Evolutionary conservation across 2,888 invertebrate species (phyloP).

Genomic region (Apocheima hispidaria): DNA sequence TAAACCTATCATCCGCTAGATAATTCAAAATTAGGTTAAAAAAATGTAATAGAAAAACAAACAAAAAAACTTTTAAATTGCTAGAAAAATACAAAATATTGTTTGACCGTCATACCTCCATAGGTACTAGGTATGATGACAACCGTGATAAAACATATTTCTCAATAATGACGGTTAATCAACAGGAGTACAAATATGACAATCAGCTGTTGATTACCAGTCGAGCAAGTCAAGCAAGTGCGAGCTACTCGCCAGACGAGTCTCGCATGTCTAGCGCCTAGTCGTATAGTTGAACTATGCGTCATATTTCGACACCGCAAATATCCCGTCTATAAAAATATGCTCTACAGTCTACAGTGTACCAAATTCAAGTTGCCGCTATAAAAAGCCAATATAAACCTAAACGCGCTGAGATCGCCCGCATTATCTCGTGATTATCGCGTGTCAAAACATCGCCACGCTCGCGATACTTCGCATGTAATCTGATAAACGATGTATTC

Average conservation of each 20-base stretch:
- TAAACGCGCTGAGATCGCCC: constrained; percentile 83
- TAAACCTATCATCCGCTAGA: too few species aligned
- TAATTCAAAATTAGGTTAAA: too few species aligned
- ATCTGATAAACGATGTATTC: constrained; percentile 87
- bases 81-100: background rate
- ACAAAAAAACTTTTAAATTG: too few species aligned
- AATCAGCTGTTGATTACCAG: constrained; percentile 50
- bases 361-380: constrained; percentile 67
- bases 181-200: constrained; percentile 25
- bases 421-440: constrained; percentile 87
- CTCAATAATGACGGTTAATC: background rate
- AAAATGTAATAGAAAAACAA: too few species aligned
- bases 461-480: constrained; percentile 87
- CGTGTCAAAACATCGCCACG: constrained; percentile 87
- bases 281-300: constrained; percentile 47
- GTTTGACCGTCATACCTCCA: background rate
- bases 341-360: too few species aligned
- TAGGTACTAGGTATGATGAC: too few species aligned
- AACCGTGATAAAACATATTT: background rate
- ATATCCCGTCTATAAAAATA: constrained; percentile 69
- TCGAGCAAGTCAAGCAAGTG: constrained; percentile 19
- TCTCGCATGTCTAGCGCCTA: constrained; percentile 40
- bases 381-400: constrained; percentile 85
- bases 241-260: constrained; percentile 33
- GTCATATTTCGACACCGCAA: constrained; percentile 64